Percentiles rank a stretch among this genome's conserved stretches.
Evolutionary conservation across 1,140 invertebrate species (phyloP).

Genomic region (Trichonephila clavata): DNA sequence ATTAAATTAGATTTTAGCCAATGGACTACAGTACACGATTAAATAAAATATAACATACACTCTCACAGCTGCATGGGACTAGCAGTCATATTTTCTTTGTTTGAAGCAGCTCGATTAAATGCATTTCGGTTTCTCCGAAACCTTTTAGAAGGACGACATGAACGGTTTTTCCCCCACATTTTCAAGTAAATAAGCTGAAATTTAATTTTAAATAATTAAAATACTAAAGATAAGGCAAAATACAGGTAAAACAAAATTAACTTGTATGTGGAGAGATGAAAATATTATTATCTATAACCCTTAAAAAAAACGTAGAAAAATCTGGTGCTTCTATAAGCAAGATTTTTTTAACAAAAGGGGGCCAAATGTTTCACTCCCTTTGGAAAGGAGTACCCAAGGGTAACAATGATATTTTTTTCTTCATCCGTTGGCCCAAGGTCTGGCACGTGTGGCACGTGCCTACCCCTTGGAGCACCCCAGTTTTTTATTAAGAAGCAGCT

Average conservation of each 20-base stretch:
- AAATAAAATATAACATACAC: too few species aligned
- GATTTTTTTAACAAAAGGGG: not conserved
- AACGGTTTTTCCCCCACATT: too few species aligned
- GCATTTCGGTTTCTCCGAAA: too few species aligned
- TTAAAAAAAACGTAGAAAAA: not conserved
- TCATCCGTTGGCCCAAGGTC: constrained; percentile 63
- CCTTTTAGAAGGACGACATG: too few species aligned
- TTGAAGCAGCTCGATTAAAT: too few species aligned
- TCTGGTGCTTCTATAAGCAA: not conserved
- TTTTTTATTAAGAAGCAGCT: not conserved
- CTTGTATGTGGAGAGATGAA: not conserved
- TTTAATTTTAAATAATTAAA: too few species aligned
- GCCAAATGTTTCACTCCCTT: not conserved
- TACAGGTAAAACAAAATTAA: not conserved
- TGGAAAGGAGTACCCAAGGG: not conserved
- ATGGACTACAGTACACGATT: too few species aligned
- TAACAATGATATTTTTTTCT: constrained; percentile 28
- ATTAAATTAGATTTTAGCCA: too few species aligned
- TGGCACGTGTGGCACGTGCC: constrained; percentile 63
- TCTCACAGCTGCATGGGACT: too few species aligned
- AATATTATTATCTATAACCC: not conserved
- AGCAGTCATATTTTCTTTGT: too few species aligned
- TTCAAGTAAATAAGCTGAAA: too few species aligned
- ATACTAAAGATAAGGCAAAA: too few species aligned
- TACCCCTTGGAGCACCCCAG: not conserved